phyloP scores from a whole-genome alignment of 1,140 invertebrate genomes.

The Scaptomyza graminum region DNA sequence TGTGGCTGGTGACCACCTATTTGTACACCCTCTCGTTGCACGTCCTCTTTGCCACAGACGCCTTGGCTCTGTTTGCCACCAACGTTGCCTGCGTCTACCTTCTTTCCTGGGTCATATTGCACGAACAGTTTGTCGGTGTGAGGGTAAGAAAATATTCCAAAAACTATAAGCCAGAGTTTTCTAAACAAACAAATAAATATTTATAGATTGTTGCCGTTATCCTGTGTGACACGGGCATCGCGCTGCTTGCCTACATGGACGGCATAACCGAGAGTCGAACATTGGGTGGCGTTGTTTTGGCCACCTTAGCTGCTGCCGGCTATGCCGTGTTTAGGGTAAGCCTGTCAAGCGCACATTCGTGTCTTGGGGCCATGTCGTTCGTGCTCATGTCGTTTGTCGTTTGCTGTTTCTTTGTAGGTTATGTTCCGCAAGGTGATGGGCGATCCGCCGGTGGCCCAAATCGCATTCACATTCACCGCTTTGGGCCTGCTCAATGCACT shows the following conservation, averaged over 20 bases:
- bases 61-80: constrained; percentile 95
- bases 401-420: constrained; percentile 86
- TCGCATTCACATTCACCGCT: constrained; percentile 93
- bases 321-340: constrained; percentile 96
- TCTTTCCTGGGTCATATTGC: constrained; percentile 97
- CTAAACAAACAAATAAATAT: neutral
- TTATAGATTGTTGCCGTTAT: constrained; percentile 96
- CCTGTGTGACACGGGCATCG: constrained; percentile 96
- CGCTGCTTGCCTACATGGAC: constrained; percentile 97
- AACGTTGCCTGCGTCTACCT: constrained; percentile 97
- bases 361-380: constrained; percentile 52
- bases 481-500: constrained; percentile 93
- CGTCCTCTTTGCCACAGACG: constrained; percentile 94
- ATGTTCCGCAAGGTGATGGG: constrained; percentile 95
- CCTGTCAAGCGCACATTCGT: constrained; percentile 24
- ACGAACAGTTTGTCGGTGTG: constrained; percentile 97
- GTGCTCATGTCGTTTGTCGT: constrained; percentile 49
- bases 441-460: constrained; percentile 94
- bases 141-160: constrained; percentile 89
- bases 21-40: constrained; percentile 94
- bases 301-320: constrained; percentile 93
- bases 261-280: constrained; percentile 95
- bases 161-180: too few relatives aligned
- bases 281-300: constrained; percentile 95
- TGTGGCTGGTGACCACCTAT: constrained; percentile 97